Evolutionary conservation across 2,888 invertebrate genomes (phyloP).

Genomic region (Lobophora halterata): DNA sequence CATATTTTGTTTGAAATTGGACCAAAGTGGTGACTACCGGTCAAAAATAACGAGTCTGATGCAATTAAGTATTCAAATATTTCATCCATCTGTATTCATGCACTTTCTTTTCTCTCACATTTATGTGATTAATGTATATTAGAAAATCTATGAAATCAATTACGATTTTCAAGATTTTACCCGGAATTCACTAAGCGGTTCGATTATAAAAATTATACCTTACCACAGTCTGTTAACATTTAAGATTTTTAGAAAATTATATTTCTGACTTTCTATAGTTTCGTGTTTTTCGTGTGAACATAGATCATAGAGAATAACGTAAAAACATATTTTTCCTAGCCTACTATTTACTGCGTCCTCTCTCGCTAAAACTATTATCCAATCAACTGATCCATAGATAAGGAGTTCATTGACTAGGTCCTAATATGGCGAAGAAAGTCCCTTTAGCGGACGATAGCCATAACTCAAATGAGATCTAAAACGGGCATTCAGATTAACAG

Average conservation of each 20-base stretch:
- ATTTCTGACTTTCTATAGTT: too few relatives aligned
- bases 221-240: too few relatives aligned
- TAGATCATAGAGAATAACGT: too few relatives aligned
- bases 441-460: slow-evolving; percentile 38
- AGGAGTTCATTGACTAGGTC: slow-evolving; percentile 53
- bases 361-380: too few relatives aligned
- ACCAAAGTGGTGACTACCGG: slow-evolving; percentile 12
- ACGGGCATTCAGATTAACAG: slow-evolving; percentile 56
- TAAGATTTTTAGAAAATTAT: too few relatives aligned
- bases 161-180: not conserved
- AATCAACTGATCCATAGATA: too few relatives aligned
- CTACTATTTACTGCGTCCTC: too few relatives aligned
- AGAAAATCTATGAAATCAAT: slow-evolving; percentile 9
- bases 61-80: slow-evolving; percentile 14
- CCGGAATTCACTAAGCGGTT: too few relatives aligned
- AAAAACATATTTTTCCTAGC: too few relatives aligned
- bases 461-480: slow-evolving; percentile 61
- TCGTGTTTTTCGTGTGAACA: too few relatives aligned
- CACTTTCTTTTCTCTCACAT: slow-evolving; percentile 14
- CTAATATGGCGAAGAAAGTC: slow-evolving; percentile 71
- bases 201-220: too few relatives aligned
- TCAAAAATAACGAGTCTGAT: slow-evolving; percentile 9
- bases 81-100: slow-evolving; percentile 1
- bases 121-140: slow-evolving; percentile 1
- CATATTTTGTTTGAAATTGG: slow-evolving; percentile 10